phyloP scores from a whole-genome alignment of 1,140 invertebrate species.

The Sycobia sp. region DNA sequence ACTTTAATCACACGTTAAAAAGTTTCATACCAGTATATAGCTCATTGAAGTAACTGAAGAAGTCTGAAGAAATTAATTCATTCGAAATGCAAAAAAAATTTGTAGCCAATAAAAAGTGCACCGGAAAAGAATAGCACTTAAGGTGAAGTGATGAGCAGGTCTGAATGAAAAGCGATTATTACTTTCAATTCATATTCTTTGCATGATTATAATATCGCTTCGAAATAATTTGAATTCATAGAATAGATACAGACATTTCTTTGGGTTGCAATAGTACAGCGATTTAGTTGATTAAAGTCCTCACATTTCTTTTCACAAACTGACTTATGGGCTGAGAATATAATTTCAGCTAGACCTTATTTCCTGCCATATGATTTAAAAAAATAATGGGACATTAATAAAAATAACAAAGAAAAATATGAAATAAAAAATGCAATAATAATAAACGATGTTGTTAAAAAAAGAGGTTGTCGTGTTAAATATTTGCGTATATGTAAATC shows the following conservation, averaged over 20 bases:
- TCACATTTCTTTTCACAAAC: no score
- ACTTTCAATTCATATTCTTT: neutral
- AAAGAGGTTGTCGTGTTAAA: no score
- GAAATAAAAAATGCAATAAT: no score
- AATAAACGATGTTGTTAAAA: no score
- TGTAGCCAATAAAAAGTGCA: neutral
- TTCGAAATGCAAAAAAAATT: slow-evolving; percentile 1
- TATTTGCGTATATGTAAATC: no score
- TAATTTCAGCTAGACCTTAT: no score
- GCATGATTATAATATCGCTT: neutral
- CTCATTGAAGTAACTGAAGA: slow-evolving; percentile 1
- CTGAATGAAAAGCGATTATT: slow-evolving; percentile 18
- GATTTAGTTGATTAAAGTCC: no score
- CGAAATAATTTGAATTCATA: neutral
- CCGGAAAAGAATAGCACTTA: no score
- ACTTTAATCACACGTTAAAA: slow-evolving; percentile 21
- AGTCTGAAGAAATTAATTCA: slow-evolving; percentile 19
- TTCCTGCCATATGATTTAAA: no score
- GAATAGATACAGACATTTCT: slow-evolving; percentile 2
- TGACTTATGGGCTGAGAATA: no score
- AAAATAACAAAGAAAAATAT: no score
- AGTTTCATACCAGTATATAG: neutral
- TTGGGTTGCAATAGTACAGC: neutral
- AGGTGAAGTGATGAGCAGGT: neutral
- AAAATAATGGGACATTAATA: no score